Conservation (phyloP, 2,888 invertebrate genomes). For the Calliscelio sp. region DNA sequence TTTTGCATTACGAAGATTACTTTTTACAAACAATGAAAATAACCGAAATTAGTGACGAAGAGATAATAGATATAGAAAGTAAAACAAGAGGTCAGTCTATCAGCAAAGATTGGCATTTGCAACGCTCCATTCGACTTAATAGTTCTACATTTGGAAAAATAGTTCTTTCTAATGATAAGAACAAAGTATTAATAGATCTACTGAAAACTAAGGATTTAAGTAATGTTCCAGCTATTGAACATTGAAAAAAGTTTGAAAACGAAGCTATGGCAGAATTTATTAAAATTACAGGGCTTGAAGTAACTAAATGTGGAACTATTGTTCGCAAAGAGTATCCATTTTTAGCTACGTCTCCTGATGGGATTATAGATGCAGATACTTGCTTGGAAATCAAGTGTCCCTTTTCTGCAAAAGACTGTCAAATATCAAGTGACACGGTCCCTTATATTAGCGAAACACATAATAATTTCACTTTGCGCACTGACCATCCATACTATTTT, state of each 20-base stretch:
- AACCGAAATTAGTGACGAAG: slow-evolving; percentile 25
- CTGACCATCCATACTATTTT: slow-evolving; percentile 56
- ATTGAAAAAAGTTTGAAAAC: slow-evolving; percentile 55
- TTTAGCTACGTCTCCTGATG: slow-evolving; percentile 65
- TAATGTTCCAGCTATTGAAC: slow-evolving; percentile 42
- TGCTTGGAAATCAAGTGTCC: slow-evolving; percentile 69
- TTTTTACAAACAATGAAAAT: slow-evolving; percentile 19
- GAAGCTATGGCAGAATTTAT: slow-evolving; percentile 47
- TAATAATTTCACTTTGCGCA: slow-evolving; percentile 5
- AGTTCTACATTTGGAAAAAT: slow-evolving; percentile 36
- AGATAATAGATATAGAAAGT: slow-evolving; percentile 12
- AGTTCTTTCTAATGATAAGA: not conserved
- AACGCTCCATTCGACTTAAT: slow-evolving; percentile 26
- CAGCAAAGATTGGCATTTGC: slow-evolving; percentile 19
- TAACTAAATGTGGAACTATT: slow-evolving; percentile 35
- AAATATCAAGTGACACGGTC: slow-evolving; percentile 50
- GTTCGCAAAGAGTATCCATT: slow-evolving; percentile 36
- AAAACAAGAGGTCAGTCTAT: slow-evolving; percentile 28
- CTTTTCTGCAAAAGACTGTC: slow-evolving; percentile 32
- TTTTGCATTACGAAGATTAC: slow-evolving; percentile 30
- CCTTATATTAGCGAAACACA: slow-evolving; percentile 45
- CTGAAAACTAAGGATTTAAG: slow-evolving; percentile 5
- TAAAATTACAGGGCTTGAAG: slow-evolving; percentile 12
- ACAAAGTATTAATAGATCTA: slow-evolving; percentile 1
- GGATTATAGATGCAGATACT: slow-evolving; percentile 36